Percentiles rank a stretch among this genome's conserved stretches.
phyloP scores from a whole-genome alignment of 2,113 vertebrate genomes.

The Syrrhaptes paradoxus region DNA sequence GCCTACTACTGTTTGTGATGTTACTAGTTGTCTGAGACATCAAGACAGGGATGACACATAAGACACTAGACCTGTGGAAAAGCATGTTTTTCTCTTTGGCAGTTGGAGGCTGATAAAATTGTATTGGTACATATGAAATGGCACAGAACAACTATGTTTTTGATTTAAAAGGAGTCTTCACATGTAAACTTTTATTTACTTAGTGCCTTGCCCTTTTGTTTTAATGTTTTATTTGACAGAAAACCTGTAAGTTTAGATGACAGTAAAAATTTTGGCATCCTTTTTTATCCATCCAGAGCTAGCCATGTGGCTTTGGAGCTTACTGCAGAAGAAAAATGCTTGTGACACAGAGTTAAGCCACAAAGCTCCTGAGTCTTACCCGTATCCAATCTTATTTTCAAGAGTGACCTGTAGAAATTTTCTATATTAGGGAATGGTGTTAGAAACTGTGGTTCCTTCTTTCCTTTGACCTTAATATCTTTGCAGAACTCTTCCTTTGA shows the following conservation, averaged over 20 bases:
- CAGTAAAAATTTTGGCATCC: neutral
- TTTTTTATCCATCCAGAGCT: neutral
- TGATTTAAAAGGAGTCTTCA: neutral
- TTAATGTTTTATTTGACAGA: neutral
- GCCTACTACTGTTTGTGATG: neutral
- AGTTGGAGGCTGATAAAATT: neutral
- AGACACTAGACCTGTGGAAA: neutral
- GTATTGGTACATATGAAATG: neutral
- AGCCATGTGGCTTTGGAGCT: neutral
- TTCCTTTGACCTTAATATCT: neutral
- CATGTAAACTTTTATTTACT: neutral
- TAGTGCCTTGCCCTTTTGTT: neutral
- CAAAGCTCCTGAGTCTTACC: neutral
- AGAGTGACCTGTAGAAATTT: neutral
- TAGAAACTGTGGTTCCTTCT: neutral
- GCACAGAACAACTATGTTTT: fast-evolving
- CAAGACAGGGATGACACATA: no score
- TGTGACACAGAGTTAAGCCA: neutral
- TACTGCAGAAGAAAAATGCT: neutral
- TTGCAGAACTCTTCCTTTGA: neutral
- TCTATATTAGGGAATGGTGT: fast-evolving
- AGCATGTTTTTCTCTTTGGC: neutral
- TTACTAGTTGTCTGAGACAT: neutral
- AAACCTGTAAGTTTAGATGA: neutral
- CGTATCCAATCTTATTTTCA: neutral